Conservation (phyloP, 2,797 vertebrate genomes). For the Chelmon rostratus region DNA sequence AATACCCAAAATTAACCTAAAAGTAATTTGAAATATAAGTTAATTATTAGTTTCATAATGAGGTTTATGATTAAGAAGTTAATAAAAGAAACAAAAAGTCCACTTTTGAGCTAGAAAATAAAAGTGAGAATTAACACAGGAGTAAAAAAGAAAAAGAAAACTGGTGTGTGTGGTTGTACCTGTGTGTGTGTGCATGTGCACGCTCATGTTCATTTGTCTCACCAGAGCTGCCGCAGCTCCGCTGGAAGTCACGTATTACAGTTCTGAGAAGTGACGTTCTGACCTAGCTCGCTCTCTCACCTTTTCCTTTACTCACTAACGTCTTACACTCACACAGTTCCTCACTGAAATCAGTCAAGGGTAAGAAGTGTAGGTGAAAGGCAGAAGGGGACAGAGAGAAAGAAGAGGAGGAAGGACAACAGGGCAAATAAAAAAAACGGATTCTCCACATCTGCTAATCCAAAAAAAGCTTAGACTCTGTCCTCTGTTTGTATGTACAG, state of each 20-base stretch:
- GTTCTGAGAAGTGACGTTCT: slow-evolving; percentile 19
- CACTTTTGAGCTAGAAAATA: slow-evolving; percentile 62
- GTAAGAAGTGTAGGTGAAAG: slow-evolving; percentile 31
- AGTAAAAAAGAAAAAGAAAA: slow-evolving; percentile 6
- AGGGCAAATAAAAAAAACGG: slow-evolving; percentile 41
- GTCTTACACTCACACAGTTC: slow-evolving; percentile 7
- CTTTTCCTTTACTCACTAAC: slow-evolving; percentile 12
- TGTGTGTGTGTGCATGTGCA: not conserved
- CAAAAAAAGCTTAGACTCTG: slow-evolving; percentile 57
- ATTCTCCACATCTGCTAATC: slow-evolving; percentile 72
- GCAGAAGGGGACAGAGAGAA: slow-evolving; percentile 29
- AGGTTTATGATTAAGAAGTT: slow-evolving; percentile 86
- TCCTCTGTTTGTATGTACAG: slow-evolving; percentile 76
- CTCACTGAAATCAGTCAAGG: slow-evolving; percentile 39
- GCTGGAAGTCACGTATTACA: slow-evolving; percentile 21
- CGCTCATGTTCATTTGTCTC: slow-evolving; percentile 7
- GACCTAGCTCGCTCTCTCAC: slow-evolving; percentile 32
- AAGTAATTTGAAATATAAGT: slow-evolving; percentile 83
- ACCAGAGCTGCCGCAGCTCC: slow-evolving; percentile 9
- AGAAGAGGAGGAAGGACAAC: slow-evolving; percentile 39
- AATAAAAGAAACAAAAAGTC: slow-evolving; percentile 82
- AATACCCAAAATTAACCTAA: slow-evolving; percentile 80
- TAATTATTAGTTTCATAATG: slow-evolving; percentile 87
- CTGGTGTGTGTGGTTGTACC: not conserved
- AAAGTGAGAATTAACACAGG: slow-evolving; percentile 51